Percentiles rank a stretch among this genome's conserved stretches.
Conservation (phyloP, 2,113 vertebrate genomes). For the Pagrus major region DNA sequence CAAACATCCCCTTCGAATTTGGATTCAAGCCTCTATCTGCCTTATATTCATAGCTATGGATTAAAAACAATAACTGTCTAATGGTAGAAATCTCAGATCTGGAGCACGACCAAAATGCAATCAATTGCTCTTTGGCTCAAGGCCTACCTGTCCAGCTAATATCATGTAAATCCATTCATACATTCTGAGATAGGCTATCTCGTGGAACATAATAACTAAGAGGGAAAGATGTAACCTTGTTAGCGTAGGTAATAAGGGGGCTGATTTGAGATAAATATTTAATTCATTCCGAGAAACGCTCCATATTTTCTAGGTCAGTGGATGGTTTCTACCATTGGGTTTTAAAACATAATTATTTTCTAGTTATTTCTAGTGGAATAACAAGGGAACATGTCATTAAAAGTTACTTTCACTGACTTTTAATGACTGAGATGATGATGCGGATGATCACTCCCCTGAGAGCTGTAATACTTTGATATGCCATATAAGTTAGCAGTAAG, state of each 20-base stretch:
- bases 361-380: constrained; percentile 62
- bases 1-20: constrained; percentile 47
- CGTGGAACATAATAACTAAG: constrained; percentile 20
- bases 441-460: constrained; percentile 52
- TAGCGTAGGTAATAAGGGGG: constrained; percentile 38
- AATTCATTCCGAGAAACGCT: constrained; percentile 42
- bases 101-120: constrained; percentile 64
- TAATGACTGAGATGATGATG: constrained; percentile 70
- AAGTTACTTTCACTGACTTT: constrained; percentile 75
- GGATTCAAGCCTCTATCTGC: constrained; percentile 45
- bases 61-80: constrained; percentile 64
- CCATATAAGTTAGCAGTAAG: constrained; percentile 39
- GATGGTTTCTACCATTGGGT: constrained; percentile 46
- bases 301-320: constrained; percentile 71
- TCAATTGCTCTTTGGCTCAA: constrained; percentile 68
- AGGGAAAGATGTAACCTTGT: constrained; percentile 39
- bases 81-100: constrained; percentile 51
- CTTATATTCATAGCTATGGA: constrained; percentile 53
- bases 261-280: constrained; percentile 63
- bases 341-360: constrained; percentile 62
- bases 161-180: constrained; percentile 49
- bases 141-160: constrained; percentile 38
- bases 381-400: constrained; percentile 70
- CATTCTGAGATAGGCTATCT: constrained; percentile 45
- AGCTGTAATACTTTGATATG: constrained; percentile 60